Evolutionary conservation across 53 echinoderm and acorn worm genomes (phyloP), one percentile per base, ranked within the genome.

Genomic region (Glandiceps talaboti): DNA sequence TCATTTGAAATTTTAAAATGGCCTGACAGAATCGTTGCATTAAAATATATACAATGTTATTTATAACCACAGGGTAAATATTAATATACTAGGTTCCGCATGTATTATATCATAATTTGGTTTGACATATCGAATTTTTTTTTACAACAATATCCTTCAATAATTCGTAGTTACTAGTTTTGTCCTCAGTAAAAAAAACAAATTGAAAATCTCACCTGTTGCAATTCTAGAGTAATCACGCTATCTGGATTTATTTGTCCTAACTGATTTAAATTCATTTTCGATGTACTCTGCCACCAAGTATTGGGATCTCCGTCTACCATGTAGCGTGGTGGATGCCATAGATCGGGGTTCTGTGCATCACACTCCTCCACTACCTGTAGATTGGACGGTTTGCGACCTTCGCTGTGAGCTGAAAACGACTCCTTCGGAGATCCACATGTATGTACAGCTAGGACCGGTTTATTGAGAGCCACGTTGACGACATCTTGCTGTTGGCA

Each of bases 211-310:
- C 75, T 83, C 84, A 96, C 96, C 85, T 96, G 90, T 79, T 85
- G 85, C 80, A 96, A 86, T 74, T 96, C 87, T 27, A 96, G 77
- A 0, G 87, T 85, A 27, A 96, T 88, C 27, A 78, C 83, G 10
- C 92, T 77, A 73, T 96, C 92, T 31, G 89, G 87, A 74, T 74
- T 82, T 26, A 74, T 31, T 32, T 83, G 30, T n/a, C 86, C 91
- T 20, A 81, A 82, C 75, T 29, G 26, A 25, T 32, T 31, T 0
- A 96, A 84, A 1, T 31, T 79, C 32, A 77, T 87, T 76, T 85
- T 90, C 12, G 96, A 96, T n/a, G 92, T 79, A 77, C 96, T 96
- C 86, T 96, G 96, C 96, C 96, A 96, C 92, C 92, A 96, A 28
- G 96, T 96, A 77, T 90, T 92, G 1, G 45, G 28, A 78, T 95